phyloP scores from a whole-genome alignment of 2,113 vertebrate species.

The Pseudolaguvia tuberculata region DNA sequence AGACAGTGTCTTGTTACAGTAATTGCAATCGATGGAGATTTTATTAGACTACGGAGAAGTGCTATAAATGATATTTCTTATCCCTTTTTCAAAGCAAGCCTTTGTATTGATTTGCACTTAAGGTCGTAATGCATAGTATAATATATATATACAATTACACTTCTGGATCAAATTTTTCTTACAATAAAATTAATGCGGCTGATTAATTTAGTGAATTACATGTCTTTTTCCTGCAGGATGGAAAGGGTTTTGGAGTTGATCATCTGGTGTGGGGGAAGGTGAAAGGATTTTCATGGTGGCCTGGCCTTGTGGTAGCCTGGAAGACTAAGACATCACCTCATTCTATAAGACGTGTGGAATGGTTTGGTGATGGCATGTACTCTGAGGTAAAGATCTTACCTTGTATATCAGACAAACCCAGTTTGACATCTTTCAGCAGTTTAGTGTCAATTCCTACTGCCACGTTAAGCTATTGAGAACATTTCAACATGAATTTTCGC shows the following conservation, averaged over 20 bases:
- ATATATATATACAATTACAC: background rate
- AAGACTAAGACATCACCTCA: slow-evolving; percentile 66
- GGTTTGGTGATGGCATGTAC: slow-evolving; percentile 93
- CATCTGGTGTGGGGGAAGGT: slow-evolving; percentile 91
- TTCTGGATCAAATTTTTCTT: background rate
- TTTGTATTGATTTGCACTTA: background rate
- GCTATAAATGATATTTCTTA: too few relatives aligned
- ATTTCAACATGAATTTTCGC: background rate
- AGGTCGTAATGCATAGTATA: background rate
- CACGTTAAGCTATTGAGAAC: background rate
- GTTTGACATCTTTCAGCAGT: background rate
- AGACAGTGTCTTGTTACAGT: too few relatives aligned
- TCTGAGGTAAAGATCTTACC: slow-evolving; percentile 76
- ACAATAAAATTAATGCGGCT: too few relatives aligned
- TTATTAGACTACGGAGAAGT: too few relatives aligned
- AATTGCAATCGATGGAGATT: too few relatives aligned
- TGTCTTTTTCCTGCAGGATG: slow-evolving; percentile 68
- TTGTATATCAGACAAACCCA: background rate
- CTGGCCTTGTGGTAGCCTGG: slow-evolving; percentile 82
- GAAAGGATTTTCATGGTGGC: slow-evolving; percentile 91
- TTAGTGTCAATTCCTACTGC: background rate
- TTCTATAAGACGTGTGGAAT: slow-evolving; percentile 82
- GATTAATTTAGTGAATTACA: background rate
- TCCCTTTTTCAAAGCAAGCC: too few relatives aligned
- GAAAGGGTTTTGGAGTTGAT: slow-evolving; percentile 78